Conservation (phyloP, 2,113 vertebrate species). For the Pseudonaja textilis region DNA sequence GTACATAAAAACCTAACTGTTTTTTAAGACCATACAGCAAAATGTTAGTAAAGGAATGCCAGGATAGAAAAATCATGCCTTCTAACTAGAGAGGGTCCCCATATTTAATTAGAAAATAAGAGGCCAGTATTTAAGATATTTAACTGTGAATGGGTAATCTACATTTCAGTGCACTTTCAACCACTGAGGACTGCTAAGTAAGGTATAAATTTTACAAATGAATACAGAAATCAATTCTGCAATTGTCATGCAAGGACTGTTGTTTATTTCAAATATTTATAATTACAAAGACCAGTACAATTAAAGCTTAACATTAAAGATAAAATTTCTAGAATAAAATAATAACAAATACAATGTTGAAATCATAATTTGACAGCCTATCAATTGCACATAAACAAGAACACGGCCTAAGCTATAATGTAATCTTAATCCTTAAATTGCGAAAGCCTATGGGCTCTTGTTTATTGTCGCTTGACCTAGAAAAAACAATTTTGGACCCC, state of each 20-base stretch:
- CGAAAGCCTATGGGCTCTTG: background rate
- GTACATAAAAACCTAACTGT: background rate
- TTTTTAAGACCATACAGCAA: background rate
- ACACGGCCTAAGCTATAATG: background rate
- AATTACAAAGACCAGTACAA: background rate
- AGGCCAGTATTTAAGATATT: background rate
- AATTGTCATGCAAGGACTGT: background rate
- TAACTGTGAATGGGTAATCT: background rate
- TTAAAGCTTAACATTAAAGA: background rate
- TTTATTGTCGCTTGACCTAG: background rate
- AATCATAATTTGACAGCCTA: background rate
- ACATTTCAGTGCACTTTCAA: background rate
- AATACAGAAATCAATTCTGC: background rate
- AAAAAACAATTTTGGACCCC: background rate
- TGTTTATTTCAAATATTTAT: background rate
- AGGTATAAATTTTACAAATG: background rate
- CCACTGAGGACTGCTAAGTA: background rate
- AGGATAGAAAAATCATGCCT: background rate
- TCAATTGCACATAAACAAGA: background rate
- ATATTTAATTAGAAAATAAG: background rate
- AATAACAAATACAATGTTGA: background rate
- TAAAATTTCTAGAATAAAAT: background rate
- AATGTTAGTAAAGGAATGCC: background rate
- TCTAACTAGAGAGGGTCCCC: background rate
- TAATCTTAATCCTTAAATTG: background rate